Evolutionary conservation across 2,113 vertebrate species (phyloP).

Genomic region (Pogonocichla stellata): DNA sequence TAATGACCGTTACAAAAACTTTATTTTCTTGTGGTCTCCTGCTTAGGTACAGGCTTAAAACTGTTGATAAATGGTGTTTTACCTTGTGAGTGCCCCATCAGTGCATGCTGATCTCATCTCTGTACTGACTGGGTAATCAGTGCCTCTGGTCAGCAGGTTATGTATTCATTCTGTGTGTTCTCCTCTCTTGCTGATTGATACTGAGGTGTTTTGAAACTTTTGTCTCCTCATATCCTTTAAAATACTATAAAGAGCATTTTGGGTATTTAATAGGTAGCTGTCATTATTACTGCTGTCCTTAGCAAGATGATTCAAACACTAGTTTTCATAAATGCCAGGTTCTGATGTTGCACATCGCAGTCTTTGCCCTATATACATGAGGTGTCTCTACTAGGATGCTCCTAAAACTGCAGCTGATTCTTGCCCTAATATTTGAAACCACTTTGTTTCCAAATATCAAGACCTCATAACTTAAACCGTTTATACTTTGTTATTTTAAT

Average conservation of each 20-base stretch:
- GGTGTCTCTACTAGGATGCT: not conserved
- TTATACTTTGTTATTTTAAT: not conserved
- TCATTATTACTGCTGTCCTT: not conserved
- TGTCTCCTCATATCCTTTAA: not conserved
- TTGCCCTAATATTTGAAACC: not conserved
- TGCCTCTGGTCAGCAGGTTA: not conserved
- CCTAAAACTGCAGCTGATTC: not conserved
- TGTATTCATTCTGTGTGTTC: not conserved
- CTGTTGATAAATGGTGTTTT: not conserved
- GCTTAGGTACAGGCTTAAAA: not conserved
- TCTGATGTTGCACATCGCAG: not conserved
- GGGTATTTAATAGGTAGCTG: not conserved
- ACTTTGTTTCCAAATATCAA: not conserved
- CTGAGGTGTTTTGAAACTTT: not conserved
- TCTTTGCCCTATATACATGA: not conserved
- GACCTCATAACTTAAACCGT: not conserved
- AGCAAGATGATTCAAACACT: not conserved
- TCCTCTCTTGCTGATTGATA: not conserved
- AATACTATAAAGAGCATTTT: not conserved
- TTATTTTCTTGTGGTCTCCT: not conserved
- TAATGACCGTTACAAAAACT: not conserved
- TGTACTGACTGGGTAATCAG: not conserved
- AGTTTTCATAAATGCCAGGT: not conserved
- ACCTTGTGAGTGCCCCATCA: not conserved
- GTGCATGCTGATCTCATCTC: not conserved